Base-by-base conservation (phyloP, 1,140 invertebrate genomes). In the Hirudo medicinalis region DNA sequence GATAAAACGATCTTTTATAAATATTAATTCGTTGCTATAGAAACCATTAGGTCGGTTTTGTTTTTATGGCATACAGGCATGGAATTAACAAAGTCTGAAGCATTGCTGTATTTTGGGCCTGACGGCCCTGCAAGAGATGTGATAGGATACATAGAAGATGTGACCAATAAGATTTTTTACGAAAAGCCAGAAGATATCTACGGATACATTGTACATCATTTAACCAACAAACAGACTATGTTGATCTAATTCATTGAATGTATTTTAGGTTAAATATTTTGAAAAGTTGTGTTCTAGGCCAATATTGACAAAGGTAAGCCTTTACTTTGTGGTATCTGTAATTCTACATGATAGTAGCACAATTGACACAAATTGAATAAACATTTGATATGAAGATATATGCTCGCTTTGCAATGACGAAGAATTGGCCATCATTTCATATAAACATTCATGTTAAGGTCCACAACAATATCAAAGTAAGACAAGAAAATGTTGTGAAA, bases 391-490 rank as follows among this genome's bases (percentile, higher is more conserved):
- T 63, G 22, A 25, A 63, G 57, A 63, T 63, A 25, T 2, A 63
- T 63, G 57, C 57, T 32, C 22, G 57, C 9, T 22, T 63, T 63
- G 29, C 29, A 25, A 63, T 63, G 22, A 19, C 11, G 1, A 32
- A 32, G 11, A n/a, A 63, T 19, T 22, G 57, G 57, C 57, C 57
- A 32, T 22, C 57, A 2, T 63, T 63, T 32, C 22, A 63, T 25
- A 63, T 63, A 25, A 32, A 63, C 29, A 63, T 63, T 63, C 29
- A 63, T 63, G 22, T 22, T 32, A 63, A 63, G 29, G 19, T 63
- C 22, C 22, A n/a, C 22, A 63, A 63, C 57, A 63, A 25, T 22
- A 22, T 63, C 19, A 63, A 63, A 63, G 57, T 63, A 63, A 49
- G 43, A 49, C 4, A 17, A 49, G 43, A 49, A 36, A 36, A n/a